Evolutionary conservation across 2,113 vertebrate species (phyloP), one percentile per base, ranked within the genome.

Genomic region (Trichomycterus rosablanca): DNA sequence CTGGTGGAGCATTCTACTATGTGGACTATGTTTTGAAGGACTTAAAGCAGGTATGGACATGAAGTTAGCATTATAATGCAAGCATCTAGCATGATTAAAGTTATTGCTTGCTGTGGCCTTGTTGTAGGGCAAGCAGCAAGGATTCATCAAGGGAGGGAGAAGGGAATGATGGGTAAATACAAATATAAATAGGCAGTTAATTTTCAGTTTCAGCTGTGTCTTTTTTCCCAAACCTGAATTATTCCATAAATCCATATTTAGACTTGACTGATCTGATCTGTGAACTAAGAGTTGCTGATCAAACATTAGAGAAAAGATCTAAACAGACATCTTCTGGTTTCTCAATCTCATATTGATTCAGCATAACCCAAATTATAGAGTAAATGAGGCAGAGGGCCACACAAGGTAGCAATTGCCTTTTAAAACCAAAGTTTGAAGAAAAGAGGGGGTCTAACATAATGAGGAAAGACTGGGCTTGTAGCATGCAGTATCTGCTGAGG

Each of bases 281-380:
- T 35, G 43, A 26, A 24, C 34, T 2, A 60, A 51, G 22, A 52
- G 59, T 54, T 67, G 28, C 52, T 71, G 71, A 70, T 66, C 64
- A 65, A 50, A 55, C 53, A 65, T 53, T 3, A 16, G 53, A 54
- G 48, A 63, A 74, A 62, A 23, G 52, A 74, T 66, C 39, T 69
- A 65, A 51, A 57, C 58, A 63, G 62, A 63, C 63, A 0, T 62
- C 63, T 77, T 85, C 82, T 84, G 84, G 79, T 85, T 85, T 85
- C 72, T 71, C 62, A 77, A 79, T 84, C 73, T 61, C 68, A 72
- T 71, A 48, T 64, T 72, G 77, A 80, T 14, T 77, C 80, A 80
- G 78, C 76, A 71, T 74, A 71, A 19, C 67, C 75, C 66, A 82
- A 82, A 87, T 85, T 86, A 87, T 80, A 83, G 70, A 75, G 74